Evolutionary conservation across 2,888 invertebrate genomes (phyloP).

Genomic region (Poecilus cupreus): DNA sequence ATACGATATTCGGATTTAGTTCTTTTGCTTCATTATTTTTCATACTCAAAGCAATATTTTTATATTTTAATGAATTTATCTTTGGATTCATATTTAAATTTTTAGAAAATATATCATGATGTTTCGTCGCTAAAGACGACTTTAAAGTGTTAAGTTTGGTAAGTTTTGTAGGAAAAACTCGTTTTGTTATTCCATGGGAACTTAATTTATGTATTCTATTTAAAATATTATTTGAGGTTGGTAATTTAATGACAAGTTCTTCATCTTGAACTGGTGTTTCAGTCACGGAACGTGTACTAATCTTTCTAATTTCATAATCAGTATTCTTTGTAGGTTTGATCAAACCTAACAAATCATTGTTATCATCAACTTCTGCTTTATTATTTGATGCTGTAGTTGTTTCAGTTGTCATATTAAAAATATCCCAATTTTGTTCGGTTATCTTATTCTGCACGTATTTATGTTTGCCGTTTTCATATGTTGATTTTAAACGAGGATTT

Average conservation of each 20-base stretch:
- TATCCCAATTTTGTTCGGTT: neutral
- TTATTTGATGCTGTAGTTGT: neutral
- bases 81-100: slow-evolving; percentile 48
- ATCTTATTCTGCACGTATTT: neutral
- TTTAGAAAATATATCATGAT: slow-evolving; percentile 43
- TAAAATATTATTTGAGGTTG: neutral
- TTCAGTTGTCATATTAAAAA: neutral
- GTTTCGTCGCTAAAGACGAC: neutral
- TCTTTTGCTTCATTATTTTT: slow-evolving; percentile 17
- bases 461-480: neutral
- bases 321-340: neutral
- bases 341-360: neutral
- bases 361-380: neutral
- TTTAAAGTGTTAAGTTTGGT: neutral
- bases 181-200: neutral
- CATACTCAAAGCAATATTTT: neutral
- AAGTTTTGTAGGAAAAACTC: slow-evolving; percentile 10
- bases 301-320: neutral
- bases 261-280: neutral
- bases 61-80: slow-evolving; percentile 43
- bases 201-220: neutral
- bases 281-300: neutral
- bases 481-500: slow-evolving; percentile 7
- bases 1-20: too few species aligned
- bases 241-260: neutral